Evolutionary conservation across 2,113 vertebrate genomes (phyloP).

Genomic region (Neopipo cinnamomea): DNA sequence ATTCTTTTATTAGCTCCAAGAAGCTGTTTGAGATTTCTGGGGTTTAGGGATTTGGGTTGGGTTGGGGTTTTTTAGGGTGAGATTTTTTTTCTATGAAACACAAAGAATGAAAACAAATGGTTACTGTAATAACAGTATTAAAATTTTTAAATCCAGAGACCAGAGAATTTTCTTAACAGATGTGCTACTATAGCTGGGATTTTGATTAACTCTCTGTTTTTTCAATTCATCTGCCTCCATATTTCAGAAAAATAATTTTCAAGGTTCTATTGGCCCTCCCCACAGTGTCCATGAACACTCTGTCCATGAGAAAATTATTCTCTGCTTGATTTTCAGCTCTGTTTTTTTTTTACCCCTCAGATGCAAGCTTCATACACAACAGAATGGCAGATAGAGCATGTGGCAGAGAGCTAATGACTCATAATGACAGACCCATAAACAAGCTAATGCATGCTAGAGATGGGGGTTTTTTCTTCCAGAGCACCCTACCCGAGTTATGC

Average conservation of each 20-base stretch:
- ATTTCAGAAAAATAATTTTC: not conserved
- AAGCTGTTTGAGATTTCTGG: not conserved
- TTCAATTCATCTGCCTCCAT: not conserved
- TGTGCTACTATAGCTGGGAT: not conserved
- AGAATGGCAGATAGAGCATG: not conserved
- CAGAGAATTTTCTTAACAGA: not conserved
- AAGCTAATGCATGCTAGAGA: not conserved
- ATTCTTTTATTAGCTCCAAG: not conserved
- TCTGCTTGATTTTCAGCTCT: not conserved
- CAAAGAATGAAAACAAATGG: not conserved
- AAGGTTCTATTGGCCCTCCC: not conserved
- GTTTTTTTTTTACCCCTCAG: not conserved
- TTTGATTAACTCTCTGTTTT: not conserved
- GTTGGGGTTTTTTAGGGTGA: not conserved
- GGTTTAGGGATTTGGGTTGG: fast-evolving
- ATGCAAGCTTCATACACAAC: not conserved
- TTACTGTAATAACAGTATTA: not conserved
- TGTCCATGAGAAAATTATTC: not conserved
- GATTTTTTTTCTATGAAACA: not conserved
- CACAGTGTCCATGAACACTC: not conserved
- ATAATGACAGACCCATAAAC: not conserved
- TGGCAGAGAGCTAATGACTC: not conserved
- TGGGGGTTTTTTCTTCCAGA: not conserved
- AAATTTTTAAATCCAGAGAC: not conserved
- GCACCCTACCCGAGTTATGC: not conserved